Conservation (phyloP, 2,113 vertebrate genomes). For the Calypte anna region DNA sequence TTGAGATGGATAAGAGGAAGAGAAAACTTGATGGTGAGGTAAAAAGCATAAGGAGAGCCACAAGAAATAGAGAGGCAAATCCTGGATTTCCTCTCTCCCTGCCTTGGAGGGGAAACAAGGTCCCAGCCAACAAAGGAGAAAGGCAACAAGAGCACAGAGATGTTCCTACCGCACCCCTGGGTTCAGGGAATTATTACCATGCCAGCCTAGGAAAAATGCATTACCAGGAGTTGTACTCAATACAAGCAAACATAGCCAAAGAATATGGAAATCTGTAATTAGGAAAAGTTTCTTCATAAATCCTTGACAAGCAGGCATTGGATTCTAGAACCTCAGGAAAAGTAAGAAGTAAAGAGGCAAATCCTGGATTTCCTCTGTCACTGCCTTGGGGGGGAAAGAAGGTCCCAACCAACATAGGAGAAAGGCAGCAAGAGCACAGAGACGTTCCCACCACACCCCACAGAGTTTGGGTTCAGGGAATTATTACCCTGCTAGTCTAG, state of each 20-base stretch:
- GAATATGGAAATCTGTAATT: neutral
- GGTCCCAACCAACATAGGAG: accelerated
- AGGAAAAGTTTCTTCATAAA: neutral
- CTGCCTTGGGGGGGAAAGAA: neutral
- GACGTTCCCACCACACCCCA: accelerated
- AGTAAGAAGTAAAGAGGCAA: neutral
- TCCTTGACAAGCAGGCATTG: neutral
- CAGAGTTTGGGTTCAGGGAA: neutral
- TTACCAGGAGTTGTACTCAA: neutral
- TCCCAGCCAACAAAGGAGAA: accelerated
- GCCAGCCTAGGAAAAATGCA: neutral
- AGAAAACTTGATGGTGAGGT: neutral
- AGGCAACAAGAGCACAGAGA: neutral
- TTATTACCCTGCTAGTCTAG: neutral
- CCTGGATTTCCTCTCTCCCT: neutral
- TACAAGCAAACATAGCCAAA: neutral
- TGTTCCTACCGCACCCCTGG: accelerated
- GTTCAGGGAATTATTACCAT: neutral
- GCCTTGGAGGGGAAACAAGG: neutral
- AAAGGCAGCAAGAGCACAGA: neutral
- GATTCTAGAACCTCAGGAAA: neutral
- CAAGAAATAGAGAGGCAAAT: neutral
- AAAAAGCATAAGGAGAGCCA: neutral
- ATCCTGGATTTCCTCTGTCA: neutral
- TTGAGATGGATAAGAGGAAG: accelerated